Conservation (phyloP, 92 coral and sea anemone species). For the Siderastrea siderea region DNA sequence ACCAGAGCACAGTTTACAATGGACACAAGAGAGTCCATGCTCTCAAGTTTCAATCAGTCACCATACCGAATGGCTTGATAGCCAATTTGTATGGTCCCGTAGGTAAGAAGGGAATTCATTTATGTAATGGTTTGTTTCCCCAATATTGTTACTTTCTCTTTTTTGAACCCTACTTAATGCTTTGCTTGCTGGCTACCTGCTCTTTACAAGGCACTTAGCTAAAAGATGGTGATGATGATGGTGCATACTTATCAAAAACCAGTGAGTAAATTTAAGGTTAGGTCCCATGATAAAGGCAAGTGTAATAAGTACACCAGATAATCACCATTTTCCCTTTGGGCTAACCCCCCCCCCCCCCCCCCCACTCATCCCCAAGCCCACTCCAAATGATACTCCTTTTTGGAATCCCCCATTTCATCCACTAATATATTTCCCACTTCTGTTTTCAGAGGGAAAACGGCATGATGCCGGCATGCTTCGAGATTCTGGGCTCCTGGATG, state of each 20-base stretch:
- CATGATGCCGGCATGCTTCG: slow-evolving; percentile 35
- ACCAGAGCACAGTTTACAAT: no score
- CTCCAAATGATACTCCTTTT: no score
- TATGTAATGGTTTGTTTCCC: neutral
- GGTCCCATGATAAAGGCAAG: slow-evolving; percentile 1
- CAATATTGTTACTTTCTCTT: neutral
- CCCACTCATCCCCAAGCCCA: no score
- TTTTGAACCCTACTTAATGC: neutral
- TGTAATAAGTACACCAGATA: neutral
- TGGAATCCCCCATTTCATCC: no score
- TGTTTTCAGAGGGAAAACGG: slow-evolving; percentile 18
- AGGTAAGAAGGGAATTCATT: slow-evolving; percentile 22
- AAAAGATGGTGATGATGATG: neutral
- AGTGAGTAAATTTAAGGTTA: neutral
- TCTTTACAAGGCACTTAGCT: neutral
- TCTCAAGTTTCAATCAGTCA: no score
- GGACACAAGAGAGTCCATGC: no score
- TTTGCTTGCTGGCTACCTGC: neutral
- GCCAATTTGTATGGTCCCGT: no score
- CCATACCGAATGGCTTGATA: no score
- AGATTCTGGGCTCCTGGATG: slow-evolving; percentile 47
- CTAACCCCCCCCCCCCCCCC: no score
- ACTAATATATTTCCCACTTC: no score
- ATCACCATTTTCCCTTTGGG: no score
- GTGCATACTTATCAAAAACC: neutral